Evolutionary conservation across 2,888 invertebrate genomes (phyloP).

Genomic region (Lasioglossum vierecki): DNA sequence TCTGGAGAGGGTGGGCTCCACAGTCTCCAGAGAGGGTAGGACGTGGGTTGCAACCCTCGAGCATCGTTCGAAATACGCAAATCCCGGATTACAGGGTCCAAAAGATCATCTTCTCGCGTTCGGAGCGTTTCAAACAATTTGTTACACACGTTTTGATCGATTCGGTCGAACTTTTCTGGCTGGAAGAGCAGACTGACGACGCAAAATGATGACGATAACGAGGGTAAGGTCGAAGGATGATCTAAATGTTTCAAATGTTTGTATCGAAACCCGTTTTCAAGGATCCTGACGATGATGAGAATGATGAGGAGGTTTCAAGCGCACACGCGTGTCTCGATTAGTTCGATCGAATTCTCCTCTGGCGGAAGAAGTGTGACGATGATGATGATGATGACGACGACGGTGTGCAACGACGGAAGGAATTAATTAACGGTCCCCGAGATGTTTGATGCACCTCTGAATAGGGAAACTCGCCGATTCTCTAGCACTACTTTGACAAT

Average conservation of each 20-base stretch:
- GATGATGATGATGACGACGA: not conserved
- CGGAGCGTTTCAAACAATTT: conserved; percentile 19
- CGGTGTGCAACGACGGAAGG: not conserved
- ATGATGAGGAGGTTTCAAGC: conserved; percentile 45
- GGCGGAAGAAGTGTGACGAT: not conserved
- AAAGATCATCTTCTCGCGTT: conserved; percentile 70
- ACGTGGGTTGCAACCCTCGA: conserved; percentile 50
- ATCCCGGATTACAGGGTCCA: conserved; percentile 76
- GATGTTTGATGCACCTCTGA: conserved; percentile 8
- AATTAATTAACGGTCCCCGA: conserved; percentile 32
- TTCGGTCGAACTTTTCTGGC: not conserved
- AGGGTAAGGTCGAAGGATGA: no score
- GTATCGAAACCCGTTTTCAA: no score
- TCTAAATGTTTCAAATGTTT: no score
- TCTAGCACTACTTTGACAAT: conserved; percentile 27
- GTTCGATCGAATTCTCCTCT: not conserved
- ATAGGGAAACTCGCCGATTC: not conserved
- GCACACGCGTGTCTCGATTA: not conserved
- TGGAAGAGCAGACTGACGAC: not conserved
- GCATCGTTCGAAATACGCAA: conserved; percentile 72
- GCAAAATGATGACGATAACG: not conserved
- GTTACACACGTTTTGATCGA: not conserved
- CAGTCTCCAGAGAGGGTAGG: conserved; percentile 17
- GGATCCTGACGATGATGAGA: not conserved
- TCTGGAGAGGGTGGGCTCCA: conserved; percentile 57